Evolutionary conservation across 2,113 vertebrate genomes (phyloP).

Genomic region (Rafetus swinhoei): DNA sequence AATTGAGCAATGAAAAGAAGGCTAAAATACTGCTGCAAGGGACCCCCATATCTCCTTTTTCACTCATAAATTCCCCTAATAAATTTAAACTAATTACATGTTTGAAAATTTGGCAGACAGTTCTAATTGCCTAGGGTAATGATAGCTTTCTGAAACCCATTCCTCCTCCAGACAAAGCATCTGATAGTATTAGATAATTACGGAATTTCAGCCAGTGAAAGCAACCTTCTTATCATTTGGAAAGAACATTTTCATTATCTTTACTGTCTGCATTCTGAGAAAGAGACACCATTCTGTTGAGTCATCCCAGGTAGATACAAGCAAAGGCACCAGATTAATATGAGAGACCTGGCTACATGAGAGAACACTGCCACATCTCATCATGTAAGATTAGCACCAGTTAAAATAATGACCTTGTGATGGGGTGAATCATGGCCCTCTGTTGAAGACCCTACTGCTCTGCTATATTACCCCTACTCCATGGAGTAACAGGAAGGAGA

Average conservation of each 20-base stretch:
- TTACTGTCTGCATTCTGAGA: constrained; percentile 1
- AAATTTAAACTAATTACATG: not conserved
- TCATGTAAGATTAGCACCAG: not conserved
- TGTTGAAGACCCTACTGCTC: not conserved
- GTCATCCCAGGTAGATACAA: not conserved
- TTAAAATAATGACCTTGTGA: not conserved
- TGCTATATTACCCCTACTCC: not conserved
- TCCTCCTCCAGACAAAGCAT: constrained; percentile 3
- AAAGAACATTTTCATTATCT: constrained; percentile 12
- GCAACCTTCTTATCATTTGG: not conserved
- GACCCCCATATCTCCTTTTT: not conserved
- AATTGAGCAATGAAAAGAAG: not conserved
- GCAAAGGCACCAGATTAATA: not conserved
- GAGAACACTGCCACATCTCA: not conserved
- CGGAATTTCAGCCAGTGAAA: not conserved
- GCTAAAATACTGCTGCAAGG: not conserved
- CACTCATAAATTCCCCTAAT: not conserved
- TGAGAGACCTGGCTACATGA: not conserved
- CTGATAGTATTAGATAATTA: not conserved
- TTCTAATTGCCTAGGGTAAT: constrained; percentile 32
- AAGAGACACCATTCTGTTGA: not conserved
- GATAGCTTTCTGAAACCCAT: constrained; percentile 16
- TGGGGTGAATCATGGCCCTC: not conserved
- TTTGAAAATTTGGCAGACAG: not conserved
- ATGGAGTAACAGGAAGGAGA: not conserved